Percentiles rank a stretch among this genome's conserved stretches.
Evolutionary conservation across 2,113 vertebrate species (phyloP).

Genomic region (Panurus biarmicus): DNA sequence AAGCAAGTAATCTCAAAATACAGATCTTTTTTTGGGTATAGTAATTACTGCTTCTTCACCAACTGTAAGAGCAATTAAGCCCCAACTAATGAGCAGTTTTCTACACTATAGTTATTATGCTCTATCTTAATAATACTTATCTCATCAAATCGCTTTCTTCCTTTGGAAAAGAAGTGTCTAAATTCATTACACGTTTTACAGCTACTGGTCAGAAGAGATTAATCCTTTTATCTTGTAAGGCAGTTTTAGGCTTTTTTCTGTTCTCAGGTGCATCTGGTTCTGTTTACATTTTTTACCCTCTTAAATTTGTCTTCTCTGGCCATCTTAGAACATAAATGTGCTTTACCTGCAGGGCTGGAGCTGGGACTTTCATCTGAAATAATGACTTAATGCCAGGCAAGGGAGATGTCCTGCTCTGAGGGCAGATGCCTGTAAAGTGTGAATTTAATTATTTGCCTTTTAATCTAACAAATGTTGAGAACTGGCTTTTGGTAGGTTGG

Average conservation of each 20-base stretch:
- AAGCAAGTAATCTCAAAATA: conserved; percentile 4
- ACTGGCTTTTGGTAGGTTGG: neutral
- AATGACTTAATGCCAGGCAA: neutral
- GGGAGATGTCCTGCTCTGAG: neutral
- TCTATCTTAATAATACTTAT: conserved; percentile 36
- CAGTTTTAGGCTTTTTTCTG: neutral
- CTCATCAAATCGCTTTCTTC: conserved; percentile 15
- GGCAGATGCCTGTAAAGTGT: neutral
- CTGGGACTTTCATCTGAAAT: neutral
- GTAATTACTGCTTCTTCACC: conserved; percentile 49
- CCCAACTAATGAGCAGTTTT: conserved; percentile 52
- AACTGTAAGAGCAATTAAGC: conserved; percentile 46
- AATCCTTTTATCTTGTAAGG: conserved; percentile 8
- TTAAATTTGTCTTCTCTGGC: neutral
- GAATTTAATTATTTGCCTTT: neutral
- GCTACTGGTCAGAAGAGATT: neutral
- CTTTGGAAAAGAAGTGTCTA: neutral
- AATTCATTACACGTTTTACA: neutral
- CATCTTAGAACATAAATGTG: neutral
- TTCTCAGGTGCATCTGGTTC: neutral
- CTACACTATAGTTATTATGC: neutral
- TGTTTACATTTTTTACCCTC: neutral
- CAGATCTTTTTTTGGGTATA: conserved; percentile 16
- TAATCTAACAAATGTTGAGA: neutral
- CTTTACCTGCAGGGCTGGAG: neutral